Conservation (phyloP, 2,113 vertebrate genomes). For the Riparia riparia region DNA sequence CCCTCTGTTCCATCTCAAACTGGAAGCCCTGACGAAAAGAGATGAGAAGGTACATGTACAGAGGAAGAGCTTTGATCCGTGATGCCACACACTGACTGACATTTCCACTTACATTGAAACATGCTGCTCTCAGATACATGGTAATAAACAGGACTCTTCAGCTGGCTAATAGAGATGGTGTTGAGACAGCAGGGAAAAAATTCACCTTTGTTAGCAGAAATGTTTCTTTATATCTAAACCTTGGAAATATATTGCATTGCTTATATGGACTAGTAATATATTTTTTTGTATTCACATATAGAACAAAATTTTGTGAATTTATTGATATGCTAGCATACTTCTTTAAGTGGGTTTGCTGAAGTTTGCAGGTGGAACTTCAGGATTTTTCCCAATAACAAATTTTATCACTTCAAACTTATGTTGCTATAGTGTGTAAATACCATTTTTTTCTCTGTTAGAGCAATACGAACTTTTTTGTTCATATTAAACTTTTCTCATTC, state of each 20-base stretch:
- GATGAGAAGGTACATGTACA: slow-evolving; percentile 54
- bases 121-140: slow-evolving; percentile 36
- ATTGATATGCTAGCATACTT: not conserved
- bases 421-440: not conserved
- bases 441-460: not conserved
- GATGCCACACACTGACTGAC: slow-evolving; percentile 64
- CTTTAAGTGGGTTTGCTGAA: not conserved
- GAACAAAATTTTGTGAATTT: not conserved
- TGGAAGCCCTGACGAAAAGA: slow-evolving; percentile 46
- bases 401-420: not conserved
- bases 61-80: slow-evolving; percentile 44
- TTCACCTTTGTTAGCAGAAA: not conserved
- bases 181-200: not conserved
- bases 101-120: slow-evolving; percentile 62
- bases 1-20: slow-evolving; percentile 66
- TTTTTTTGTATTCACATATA: not conserved
- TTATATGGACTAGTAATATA: not conserved
- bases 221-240: not conserved
- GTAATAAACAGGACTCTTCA: slow-evolving; percentile 54
- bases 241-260: not conserved
- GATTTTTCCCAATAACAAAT: not conserved
- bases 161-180: slow-evolving; percentile 28
- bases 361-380: not conserved
- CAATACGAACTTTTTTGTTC: not conserved
- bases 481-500: not conserved